phyloP scores from a whole-genome alignment of 2,888 invertebrate species.

The Eulithis testata region DNA sequence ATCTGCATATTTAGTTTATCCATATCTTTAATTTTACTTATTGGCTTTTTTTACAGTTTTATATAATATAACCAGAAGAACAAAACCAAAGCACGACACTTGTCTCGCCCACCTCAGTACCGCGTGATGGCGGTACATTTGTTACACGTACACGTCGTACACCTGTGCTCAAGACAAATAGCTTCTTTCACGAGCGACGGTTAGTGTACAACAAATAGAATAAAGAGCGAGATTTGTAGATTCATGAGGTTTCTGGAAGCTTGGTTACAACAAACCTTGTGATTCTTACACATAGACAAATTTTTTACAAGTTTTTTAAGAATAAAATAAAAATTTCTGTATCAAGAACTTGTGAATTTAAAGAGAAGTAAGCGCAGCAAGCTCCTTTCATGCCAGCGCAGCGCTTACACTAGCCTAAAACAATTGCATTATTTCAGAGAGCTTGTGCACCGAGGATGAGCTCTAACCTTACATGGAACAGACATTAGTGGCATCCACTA shows the following conservation, averaged over 20 bases:
- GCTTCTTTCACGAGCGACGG: slow-evolving; percentile 16
- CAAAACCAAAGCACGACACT: slow-evolving; percentile 10
- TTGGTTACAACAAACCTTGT: not conserved
- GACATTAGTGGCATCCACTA: too few relatives aligned
- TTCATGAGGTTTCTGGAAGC: slow-evolving; percentile 16
- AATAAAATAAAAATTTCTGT: too few relatives aligned
- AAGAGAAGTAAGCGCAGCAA: too few relatives aligned
- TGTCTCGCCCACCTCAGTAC: slow-evolving; percentile 28
- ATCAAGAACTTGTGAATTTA: too few relatives aligned
- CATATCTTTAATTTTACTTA: too few relatives aligned
- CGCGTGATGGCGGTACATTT: slow-evolving; percentile 29
- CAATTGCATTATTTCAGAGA: too few relatives aligned
- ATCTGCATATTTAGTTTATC: too few relatives aligned
- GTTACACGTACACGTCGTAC: slow-evolving; percentile 22
- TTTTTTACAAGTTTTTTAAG: not conserved
- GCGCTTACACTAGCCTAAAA: too few relatives aligned
- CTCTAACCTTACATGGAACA: too few relatives aligned
- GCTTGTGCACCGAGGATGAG: too few relatives aligned
- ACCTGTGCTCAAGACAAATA: slow-evolving; percentile 24
- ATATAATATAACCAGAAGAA: not conserved
- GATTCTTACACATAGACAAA: not conserved
- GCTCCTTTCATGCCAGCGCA: too few relatives aligned
- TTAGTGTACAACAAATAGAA: slow-evolving; percentile 18
- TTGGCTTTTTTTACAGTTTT: too few relatives aligned
- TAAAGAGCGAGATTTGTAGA: slow-evolving; percentile 16